Percentiles rank a stretch among this genome's conserved stretches.
Conservation (phyloP, 1,140 invertebrate genomes). For the Drosophila malerkotliana region DNA sequence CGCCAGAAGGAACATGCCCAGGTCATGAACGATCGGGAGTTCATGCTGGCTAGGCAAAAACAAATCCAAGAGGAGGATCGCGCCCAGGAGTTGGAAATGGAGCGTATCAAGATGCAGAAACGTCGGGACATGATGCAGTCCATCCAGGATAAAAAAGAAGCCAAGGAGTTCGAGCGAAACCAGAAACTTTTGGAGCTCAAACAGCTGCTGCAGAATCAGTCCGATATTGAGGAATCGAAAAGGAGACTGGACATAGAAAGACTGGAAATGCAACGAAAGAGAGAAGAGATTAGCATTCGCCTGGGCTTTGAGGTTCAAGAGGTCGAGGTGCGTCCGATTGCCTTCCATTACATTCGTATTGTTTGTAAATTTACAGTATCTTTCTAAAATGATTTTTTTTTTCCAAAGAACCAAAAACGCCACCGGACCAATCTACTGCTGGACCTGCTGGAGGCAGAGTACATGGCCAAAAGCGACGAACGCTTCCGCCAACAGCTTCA, state of each 20-base stretch:
- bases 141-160: constrained; percentile 39
- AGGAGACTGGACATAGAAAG: constrained; percentile 12
- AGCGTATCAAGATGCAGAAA: constrained; percentile 35
- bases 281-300: constrained; percentile 48
- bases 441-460: constrained; percentile 66
- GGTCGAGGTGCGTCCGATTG: constrained; percentile 34
- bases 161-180: constrained; percentile 14
- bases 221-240: constrained; percentile 18
- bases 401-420: constrained; percentile 42
- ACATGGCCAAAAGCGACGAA: constrained; percentile 61
- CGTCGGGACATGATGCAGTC: constrained; percentile 28
- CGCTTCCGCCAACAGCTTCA: constrained; percentile 60
- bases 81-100: constrained; percentile 15
- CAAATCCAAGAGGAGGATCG: constrained; percentile 53
- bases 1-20: constrained; percentile 32
- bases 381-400: background rate
- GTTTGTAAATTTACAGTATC: background rate
- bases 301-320: constrained; percentile 54
- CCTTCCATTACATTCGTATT: background rate
- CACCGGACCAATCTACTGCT: constrained; percentile 47
- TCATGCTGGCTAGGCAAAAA: constrained; percentile 34
- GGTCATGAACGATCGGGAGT: constrained; percentile 46
- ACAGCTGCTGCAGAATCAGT: constrained; percentile 19
- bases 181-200: constrained; percentile 9
- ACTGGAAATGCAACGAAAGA: constrained; percentile 21